phyloP scores from a whole-genome alignment of 64 coral and sea anemone genomes.

The Montipora capricornis region DNA sequence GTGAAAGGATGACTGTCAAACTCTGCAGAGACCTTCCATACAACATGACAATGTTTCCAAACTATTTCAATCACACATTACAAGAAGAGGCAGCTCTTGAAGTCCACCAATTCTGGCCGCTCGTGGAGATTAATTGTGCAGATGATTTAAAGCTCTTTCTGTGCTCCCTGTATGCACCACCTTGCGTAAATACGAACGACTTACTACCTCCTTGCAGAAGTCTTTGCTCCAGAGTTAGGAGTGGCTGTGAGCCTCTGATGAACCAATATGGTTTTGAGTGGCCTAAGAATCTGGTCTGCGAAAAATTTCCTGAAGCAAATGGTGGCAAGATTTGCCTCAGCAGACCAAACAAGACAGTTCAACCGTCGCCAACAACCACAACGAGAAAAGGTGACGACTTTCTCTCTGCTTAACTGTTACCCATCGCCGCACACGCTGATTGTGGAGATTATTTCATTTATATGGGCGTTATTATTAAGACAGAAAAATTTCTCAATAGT shows the following conservation, averaged over 20 bases:
- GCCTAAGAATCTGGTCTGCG: conserved; percentile 38
- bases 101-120: conserved; percentile 52
- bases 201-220: conserved; percentile 37
- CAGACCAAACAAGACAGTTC: background rate
- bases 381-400: background rate
- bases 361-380: background rate
- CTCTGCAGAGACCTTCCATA: conserved; percentile 70
- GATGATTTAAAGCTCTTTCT: conserved; percentile 43
- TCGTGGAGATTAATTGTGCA: conserved; percentile 61
- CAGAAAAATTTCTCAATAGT: no score
- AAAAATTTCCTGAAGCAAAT: conserved; percentile 28
- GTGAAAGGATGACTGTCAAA: conserved; percentile 39
- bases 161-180: conserved; percentile 40
- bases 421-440: background rate
- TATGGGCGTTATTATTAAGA: no score
- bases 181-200: background rate
- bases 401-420: background rate
- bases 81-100: conserved; percentile 59
- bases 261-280: conserved; percentile 25
- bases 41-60: conserved; percentile 78
- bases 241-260: conserved; percentile 41
- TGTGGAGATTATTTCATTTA: no score
- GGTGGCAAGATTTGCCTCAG: conserved; percentile 1
- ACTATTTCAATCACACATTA: conserved; percentile 52
- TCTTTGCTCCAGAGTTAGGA: conserved; percentile 48